Base-by-base conservation (phyloP, 2,113 vertebrate genomes). In the Piprites chloris region DNA sequence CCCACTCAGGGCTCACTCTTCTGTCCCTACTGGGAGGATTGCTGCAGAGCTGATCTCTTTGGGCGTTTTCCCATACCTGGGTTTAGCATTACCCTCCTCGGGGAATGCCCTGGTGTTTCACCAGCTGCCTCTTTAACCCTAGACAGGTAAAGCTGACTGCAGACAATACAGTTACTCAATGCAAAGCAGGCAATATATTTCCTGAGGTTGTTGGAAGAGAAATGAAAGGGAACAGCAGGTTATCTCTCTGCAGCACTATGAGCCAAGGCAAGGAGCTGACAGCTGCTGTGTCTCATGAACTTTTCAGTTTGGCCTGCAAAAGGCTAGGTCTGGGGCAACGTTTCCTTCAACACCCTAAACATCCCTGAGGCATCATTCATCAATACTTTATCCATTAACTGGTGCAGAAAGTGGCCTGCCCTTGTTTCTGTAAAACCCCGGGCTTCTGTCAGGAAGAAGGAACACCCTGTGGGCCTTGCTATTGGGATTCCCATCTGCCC, bases 71-170 rank as follows among this genome's bases (percentile, higher is more conserved):
- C 32, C 66, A 61, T 47, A 68, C 44, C 53, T 56, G 44, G 44
- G 69, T 91, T 95, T 90, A 89, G 78, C 82, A 72, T 94, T 91
- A 87, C 74, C 71, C 9, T 85, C 74, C 66, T 76, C 67, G 20
- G 81, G 85, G 81, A 89, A 91, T 89, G 69, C 69, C 90, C 87
- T 39, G 0, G 12, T 52, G 69, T 94, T 89, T 85, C 85, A 35
- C 47, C 74, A 79, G 65, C 65, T 56, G 61, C 69, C 37, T 79
- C 74, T 82, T 87, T 61, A 87, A 82, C 52, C 59, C 80, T 47
- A 35, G 37, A 72, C 11, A 61, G 55, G 77, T 12, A 35, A 61
- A 83, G 35, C 78, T 85, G 77, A 52, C 78, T 87, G 85, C 49
- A 47, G 47, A 87, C 26, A 68, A 37, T 17, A 81, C 72, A 93